Evolutionary conservation across 1,140 invertebrate species (phyloP), one percentile per base, ranked within the genome.

Genomic region (Drosophila oshimai): DNA sequence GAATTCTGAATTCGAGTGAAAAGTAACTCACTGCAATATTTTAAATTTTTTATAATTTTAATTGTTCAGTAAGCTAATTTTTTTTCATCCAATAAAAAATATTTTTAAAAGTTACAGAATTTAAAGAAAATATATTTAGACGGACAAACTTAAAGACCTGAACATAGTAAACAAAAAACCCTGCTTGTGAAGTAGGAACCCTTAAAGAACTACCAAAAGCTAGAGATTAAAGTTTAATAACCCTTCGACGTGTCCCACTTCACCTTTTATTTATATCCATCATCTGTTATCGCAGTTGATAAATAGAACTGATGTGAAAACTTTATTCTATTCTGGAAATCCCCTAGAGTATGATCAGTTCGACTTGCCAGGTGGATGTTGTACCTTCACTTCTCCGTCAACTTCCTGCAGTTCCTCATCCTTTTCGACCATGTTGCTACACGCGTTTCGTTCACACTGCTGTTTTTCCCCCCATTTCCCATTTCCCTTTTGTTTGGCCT

Each of bases 401-500:
- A 22, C 18, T 33, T 55, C 28, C 9, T 33, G 9, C 4, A 20
- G 17, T 10, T 31, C 20, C 41, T 46, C 53, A 33, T 17, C 13
- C 53, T 15, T n/a, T n/a, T 44, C 29, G 29, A 46, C 18, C 41
- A 39, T 37, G 64, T 62, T 57, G 36, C 54, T 42, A 50, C 44
- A 61, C 72, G 62, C 78, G 62, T 74, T 69, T 45, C 70, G 36
- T 53, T 74, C 58, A 45, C 65, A 24, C 39, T 26, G 31, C 13
- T 53, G 39, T 12, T 17, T 24, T 62, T 42, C 31, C 18, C 7
- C 13, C 13, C 18, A 24, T 62, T 42, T 31, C 18, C 7, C 13
- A 10, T 5, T 24, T 5, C 24, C 18, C 42, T 34, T 31, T 44
- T 34, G 28, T 26, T 45, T 57, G n/a, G n/a, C n/a, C n/a, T n/a